Evolutionary conservation across 2,113 vertebrate species (phyloP).

Genomic region (Redunca redunca): DNA sequence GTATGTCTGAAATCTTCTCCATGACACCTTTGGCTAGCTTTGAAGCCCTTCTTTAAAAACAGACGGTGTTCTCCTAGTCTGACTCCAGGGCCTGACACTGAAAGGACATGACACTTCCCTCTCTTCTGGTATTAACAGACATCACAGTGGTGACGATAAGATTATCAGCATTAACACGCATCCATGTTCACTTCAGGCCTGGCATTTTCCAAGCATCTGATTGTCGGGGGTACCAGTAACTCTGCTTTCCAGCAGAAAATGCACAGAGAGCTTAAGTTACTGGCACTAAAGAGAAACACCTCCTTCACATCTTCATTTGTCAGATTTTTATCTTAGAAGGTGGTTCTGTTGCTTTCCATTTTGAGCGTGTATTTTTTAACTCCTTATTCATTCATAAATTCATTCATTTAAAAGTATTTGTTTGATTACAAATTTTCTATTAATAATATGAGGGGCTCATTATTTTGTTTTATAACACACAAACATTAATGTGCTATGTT

Average conservation of each 20-base stretch:
- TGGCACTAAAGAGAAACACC: background rate
- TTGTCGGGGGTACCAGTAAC: background rate
- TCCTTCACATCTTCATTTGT: background rate
- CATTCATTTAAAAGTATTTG: background rate
- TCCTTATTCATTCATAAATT: background rate
- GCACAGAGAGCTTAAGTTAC: background rate
- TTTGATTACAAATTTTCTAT: background rate
- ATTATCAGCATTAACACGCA: no score
- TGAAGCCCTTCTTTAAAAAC: background rate
- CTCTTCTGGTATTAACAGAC: background rate
- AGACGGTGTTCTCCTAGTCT: background rate
- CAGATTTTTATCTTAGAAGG: background rate
- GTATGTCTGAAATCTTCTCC: background rate
- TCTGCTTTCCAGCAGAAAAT: background rate
- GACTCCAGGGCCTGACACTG: background rate
- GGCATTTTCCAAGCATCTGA: background rate
- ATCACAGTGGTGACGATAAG: background rate
- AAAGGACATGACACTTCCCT: background rate
- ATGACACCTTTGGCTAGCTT: background rate
- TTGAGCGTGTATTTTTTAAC: background rate
- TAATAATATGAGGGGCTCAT: background rate
- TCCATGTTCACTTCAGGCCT: background rate
- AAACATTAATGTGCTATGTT: background rate
- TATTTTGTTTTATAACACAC: background rate
- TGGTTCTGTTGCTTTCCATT: background rate